Evolutionary conservation across 2,113 vertebrate genomes (phyloP), one percentile per base, ranked within the genome.

Genomic region (Tringa solitaria): DNA sequence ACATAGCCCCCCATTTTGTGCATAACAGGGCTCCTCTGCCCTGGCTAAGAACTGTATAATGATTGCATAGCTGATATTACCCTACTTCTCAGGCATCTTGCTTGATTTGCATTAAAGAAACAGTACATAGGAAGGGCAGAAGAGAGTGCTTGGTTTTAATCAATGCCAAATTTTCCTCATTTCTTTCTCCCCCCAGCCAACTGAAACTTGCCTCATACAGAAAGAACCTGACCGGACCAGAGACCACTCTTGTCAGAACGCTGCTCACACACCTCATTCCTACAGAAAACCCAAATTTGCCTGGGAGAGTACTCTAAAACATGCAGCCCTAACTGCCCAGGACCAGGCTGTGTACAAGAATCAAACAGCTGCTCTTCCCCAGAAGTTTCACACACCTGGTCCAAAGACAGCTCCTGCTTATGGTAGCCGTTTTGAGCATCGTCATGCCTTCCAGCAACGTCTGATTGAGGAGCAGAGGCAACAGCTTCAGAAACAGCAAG

Each of bases 401-500:
- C 89, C 46, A 46, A 98, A 93, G 83, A 68, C 75, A 69, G 50
- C 70, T 81, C 84, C 94, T 56, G 63, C 83, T 50, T 97, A 93
- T 10, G 41, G 97, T 5, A 89, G 96, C 82, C 41, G 83, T 85
- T 98, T 98, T 85, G 97, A 98, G 91, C 97, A 97, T 89, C 97
- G 90, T 46, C 97, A 99, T 7, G 60, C 95, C 53, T 97, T 97
- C 92, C 99, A 99, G 97, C 98, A 98, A 92, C 97, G 97, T 87
- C 97, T 99, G 84, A 99, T 99, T 78, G 81, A 98, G 26, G 97
- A 98, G 89, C 99, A 99, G 92, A 98, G 95, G 87, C 98, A 96
- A 91, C 98, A 98, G 89, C 98, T 99, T 93, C 97, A 98, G 95
- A 98, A 99, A 91, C 99, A 99, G 96, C 97, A 98, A 85, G 97